Evolutionary conservation across 2,797 vertebrate species (phyloP).

Genomic region (Liasis olivaceus): DNA sequence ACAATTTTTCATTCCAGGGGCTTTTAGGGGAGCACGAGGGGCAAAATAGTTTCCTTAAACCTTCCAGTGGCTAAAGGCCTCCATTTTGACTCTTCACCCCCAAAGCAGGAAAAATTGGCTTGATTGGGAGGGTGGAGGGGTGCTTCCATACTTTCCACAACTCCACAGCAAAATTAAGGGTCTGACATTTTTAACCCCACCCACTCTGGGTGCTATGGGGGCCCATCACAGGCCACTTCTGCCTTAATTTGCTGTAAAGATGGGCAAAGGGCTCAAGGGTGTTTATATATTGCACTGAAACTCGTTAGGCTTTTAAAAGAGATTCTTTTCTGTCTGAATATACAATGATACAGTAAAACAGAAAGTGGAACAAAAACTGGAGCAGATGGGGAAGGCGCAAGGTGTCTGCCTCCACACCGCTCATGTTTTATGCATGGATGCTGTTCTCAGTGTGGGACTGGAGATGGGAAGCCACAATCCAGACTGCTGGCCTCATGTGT

Average conservation of each 20-base stretch:
- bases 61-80: background rate
- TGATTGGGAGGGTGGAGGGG: background rate
- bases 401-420: conserved; percentile 92
- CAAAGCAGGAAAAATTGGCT: background rate
- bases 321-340: background rate
- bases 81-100: background rate
- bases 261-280: background rate
- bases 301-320: background rate
- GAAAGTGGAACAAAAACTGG: conserved; percentile 90
- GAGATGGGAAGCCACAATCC: conserved; percentile 99
- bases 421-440: conserved; percentile 96
- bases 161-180: background rate
- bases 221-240: background rate
- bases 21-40: background rate
- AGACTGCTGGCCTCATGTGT: conserved; percentile 97
- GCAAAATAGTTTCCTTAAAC: background rate
- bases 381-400: conserved; percentile 88
- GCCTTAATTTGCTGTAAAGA: background rate
- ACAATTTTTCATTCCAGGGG: too few relatives aligned
- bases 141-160: background rate
- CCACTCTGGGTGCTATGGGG: background rate
- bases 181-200: background rate
- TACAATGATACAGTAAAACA: conserved; percentile 83
- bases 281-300: background rate
- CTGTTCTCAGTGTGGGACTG: conserved; percentile 93